A percentile compares a stretch with the other conserved stretches of the same genome.
Evolutionary conservation across 1,140 invertebrate species (phyloP).

Genomic region (Spodoptera litura): DNA sequence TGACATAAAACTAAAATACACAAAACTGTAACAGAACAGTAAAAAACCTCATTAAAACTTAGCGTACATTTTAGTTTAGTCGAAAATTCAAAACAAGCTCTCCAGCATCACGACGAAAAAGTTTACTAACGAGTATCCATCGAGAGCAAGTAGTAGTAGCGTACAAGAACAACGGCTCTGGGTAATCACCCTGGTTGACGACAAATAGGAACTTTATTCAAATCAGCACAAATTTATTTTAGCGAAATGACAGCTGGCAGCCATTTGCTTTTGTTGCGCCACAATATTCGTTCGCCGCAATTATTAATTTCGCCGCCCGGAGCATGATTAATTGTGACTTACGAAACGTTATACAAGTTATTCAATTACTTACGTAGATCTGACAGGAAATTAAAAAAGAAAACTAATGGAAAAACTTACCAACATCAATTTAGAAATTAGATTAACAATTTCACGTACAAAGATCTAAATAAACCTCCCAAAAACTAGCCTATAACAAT

Average conservation of each 20-base stretch:
- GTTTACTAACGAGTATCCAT: constrained; percentile 7
- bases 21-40: no score
- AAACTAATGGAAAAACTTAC: no score
- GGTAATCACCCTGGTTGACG: constrained; percentile 55
- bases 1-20: no score
- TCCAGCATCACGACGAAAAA: no score
- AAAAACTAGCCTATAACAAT: no score
- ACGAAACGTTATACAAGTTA: constrained; percentile 19
- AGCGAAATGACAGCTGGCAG: constrained; percentile 52
- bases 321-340: constrained; percentile 33
- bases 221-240: constrained; percentile 58
- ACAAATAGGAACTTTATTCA: constrained; percentile 64
- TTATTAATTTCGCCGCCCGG: constrained; percentile 34
- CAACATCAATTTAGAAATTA: no score
- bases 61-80: no score
- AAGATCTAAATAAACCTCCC: no score
- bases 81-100: no score
- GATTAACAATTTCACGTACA: no score
- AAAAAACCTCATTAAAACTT: no score
- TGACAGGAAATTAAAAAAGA: no score
- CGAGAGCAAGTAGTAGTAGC: constrained; percentile 42
- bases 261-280: constrained; percentile 50
- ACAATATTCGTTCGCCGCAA: constrained; percentile 34
- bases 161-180: constrained; percentile 31
- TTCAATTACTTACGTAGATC: not conserved